Conservation (phyloP, 2,797 vertebrate species). For the Clarias fuscus region DNA sequence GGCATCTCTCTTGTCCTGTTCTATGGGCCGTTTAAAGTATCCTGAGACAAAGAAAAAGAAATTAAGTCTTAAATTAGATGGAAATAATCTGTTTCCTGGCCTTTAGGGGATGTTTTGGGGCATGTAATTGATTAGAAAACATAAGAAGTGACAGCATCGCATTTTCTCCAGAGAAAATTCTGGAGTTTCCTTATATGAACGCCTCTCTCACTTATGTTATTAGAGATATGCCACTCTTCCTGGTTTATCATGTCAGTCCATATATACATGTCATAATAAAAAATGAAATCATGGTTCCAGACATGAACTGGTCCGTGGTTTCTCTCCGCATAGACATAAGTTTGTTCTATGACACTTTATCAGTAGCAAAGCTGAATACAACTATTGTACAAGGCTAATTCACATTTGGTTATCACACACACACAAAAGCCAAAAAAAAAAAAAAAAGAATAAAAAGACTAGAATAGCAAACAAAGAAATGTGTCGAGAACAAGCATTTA, state of each 20-base stretch:
- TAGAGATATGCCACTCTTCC: slow-evolving; percentile 29
- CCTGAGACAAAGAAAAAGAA: slow-evolving; percentile 4
- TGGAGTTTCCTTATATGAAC: not conserved
- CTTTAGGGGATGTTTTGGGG: slow-evolving; percentile 27
- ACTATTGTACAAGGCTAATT: slow-evolving; percentile 44
- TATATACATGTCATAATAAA: slow-evolving; percentile 46
- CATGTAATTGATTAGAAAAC: slow-evolving; percentile 36
- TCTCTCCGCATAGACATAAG: slow-evolving; percentile 28
- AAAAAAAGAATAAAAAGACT: not conserved
- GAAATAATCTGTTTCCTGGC: not conserved
- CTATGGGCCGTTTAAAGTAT: not conserved
- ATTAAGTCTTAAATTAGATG: slow-evolving; percentile 18
- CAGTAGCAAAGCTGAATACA: slow-evolving; percentile 37
- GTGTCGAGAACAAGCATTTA: not conserved
- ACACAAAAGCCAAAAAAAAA: not conserved
- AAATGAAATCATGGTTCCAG: slow-evolving; percentile 23
- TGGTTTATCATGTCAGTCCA: slow-evolving; percentile 52
- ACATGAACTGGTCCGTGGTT: slow-evolving; percentile 36
- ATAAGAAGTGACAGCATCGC: slow-evolving; percentile 27
- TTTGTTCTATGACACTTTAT: slow-evolving; percentile 40
- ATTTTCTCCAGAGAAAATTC: slow-evolving; percentile 39
- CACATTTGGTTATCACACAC: not conserved
- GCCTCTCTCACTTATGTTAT: not conserved
- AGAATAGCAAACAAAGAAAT: not conserved
- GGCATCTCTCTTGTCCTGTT: not conserved